Evolutionary conservation across 2,113 vertebrate species (phyloP).

Genomic region (Xiphorhynchus elegans): DNA sequence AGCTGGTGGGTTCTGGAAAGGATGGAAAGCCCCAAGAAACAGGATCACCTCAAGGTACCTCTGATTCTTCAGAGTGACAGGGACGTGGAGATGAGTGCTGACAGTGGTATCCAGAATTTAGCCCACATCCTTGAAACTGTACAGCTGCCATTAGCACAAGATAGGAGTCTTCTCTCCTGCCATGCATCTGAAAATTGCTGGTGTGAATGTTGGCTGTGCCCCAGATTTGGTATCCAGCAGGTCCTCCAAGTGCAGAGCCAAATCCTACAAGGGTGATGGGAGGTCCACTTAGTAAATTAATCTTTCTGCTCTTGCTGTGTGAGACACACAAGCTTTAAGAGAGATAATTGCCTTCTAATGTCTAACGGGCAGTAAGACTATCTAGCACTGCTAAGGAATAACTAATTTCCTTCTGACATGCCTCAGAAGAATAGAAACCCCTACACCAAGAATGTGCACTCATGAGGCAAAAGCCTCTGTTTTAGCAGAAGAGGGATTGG

Average conservation of each 20-base stretch:
- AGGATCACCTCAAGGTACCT: background rate
- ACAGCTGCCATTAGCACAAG: background rate
- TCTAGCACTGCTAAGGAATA: background rate
- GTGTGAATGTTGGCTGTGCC: background rate
- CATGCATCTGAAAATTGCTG: background rate
- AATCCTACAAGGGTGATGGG: background rate
- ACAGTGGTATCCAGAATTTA: background rate
- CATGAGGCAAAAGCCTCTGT: background rate
- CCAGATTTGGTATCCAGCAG: background rate
- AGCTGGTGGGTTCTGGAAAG: background rate
- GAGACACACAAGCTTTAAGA: background rate
- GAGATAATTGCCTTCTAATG: background rate
- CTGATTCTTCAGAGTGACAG: background rate
- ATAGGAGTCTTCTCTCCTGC: background rate
- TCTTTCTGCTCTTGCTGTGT: background rate
- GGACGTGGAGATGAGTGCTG: fast-evolving
- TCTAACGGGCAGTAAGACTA: background rate
- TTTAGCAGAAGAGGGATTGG: background rate
- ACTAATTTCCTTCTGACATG: background rate
- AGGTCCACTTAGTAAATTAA: background rate
- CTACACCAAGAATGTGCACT: background rate
- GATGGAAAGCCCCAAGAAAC: background rate
- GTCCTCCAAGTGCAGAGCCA: background rate
- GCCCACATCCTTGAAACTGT: background rate
- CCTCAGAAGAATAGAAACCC: background rate